Evolutionary conservation across 2,888 invertebrate species (phyloP).

Genomic region (Melieria crassipennis): DNA sequence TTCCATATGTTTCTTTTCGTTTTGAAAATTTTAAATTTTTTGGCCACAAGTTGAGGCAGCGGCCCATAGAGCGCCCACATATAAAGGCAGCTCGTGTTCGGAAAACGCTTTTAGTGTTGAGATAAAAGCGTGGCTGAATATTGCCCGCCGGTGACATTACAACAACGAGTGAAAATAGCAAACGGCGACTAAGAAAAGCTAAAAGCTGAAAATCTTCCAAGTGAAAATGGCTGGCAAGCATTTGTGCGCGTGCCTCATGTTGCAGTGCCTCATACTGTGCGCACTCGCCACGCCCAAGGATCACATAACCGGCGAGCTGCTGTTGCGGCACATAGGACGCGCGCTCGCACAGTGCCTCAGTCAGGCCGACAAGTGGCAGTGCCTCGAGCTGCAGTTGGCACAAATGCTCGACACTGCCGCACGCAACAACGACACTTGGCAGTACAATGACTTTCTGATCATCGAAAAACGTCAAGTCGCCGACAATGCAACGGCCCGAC

Average conservation of each 20-base stretch:
- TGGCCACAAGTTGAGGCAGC: not conserved
- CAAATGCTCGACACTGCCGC: conserved; percentile 65
- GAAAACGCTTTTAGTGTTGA: conserved; percentile 10
- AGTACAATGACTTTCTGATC: conserved; percentile 56
- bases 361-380: conserved; percentile 49
- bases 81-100: conserved; percentile 24
- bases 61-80: too few species aligned
- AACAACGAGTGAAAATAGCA: not conserved
- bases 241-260: conserved; percentile 26
- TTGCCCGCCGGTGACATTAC: too few species aligned
- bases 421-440: conserved; percentile 61
- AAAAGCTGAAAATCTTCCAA: not conserved
- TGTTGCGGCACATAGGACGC: conserved; percentile 48
- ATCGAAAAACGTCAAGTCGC: conserved; percentile 46
- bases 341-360: conserved; percentile 55
- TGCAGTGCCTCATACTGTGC: conserved; percentile 35
- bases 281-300: conserved; percentile 14
- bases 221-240: not conserved
- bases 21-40: not conserved
- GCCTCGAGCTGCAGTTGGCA: conserved; percentile 65
- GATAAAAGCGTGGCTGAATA: conserved; percentile 26
- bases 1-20: conserved; percentile 17
- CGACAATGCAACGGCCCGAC: not conserved
- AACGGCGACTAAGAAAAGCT: not conserved
- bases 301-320: conserved; percentile 14